Percentiles rank a stretch among this genome's conserved stretches.
Conservation (phyloP, 1,140 invertebrate species). For the Sesamia nonagrioides region DNA sequence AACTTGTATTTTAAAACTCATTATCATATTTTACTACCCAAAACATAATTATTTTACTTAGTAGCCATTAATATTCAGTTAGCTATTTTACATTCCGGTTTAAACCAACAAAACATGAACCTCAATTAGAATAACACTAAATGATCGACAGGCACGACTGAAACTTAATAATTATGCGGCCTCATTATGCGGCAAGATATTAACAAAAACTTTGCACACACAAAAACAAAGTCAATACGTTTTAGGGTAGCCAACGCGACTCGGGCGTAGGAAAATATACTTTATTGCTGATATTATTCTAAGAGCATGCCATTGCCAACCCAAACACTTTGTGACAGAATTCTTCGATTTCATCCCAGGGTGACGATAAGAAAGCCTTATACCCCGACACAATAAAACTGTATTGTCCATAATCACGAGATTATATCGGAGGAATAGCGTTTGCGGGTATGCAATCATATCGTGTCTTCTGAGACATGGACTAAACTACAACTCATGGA, state of each 20-base stretch:
- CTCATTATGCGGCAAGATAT: slow-evolving; percentile 42
- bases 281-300: slow-evolving; percentile 43
- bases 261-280: slow-evolving; percentile 3
- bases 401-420: slow-evolving; percentile 57
- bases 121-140: slow-evolving; percentile 17
- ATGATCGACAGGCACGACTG: slow-evolving; percentile 41
- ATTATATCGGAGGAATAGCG: slow-evolving; percentile 51
- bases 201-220: slow-evolving; percentile 32
- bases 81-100: slow-evolving; percentile 27
- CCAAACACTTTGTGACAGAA: slow-evolving; percentile 30
- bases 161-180: slow-evolving; percentile 35
- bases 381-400: slow-evolving; percentile 55
- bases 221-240: slow-evolving; percentile 37
- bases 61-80: slow-evolving; percentile 16
- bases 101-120: slow-evolving; percentile 38
- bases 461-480: slow-evolving; percentile 12
- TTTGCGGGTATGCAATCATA: slow-evolving; percentile 39
- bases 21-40: slow-evolving; percentile 8
- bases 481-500: neutral
- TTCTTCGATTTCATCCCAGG: slow-evolving; percentile 40
- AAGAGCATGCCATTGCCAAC: slow-evolving; percentile 44
- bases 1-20: slow-evolving; percentile 2
- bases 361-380: slow-evolving; percentile 45
- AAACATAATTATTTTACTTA: slow-evolving; percentile 20
- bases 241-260: slow-evolving; percentile 10